Evolutionary conservation across 2,113 vertebrate species (phyloP).

Genomic region (Phocoena sinus): DNA sequence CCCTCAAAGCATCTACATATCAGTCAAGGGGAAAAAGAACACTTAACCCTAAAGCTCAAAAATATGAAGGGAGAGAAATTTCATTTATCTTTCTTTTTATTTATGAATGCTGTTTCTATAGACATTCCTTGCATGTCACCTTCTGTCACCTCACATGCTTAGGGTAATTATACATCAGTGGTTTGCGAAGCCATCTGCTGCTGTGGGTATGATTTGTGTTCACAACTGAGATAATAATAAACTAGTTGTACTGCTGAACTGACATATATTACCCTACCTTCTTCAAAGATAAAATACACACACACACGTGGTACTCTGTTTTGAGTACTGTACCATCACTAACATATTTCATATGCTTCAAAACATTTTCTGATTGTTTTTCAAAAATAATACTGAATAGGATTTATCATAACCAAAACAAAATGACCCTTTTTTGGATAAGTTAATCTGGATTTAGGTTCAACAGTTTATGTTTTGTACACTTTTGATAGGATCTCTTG

Average conservation of each 20-base stretch:
- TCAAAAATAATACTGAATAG: conserved; percentile 51
- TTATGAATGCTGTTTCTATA: neutral
- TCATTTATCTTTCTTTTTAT: neutral
- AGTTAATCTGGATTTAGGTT: conserved; percentile 49
- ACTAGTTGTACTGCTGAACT: conserved; percentile 64
- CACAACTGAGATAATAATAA: neutral
- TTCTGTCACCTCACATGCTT: neutral
- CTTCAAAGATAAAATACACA: conserved; percentile 58
- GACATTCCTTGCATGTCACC: neutral
- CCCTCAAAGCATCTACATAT: neutral
- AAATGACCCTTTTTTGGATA: conserved; percentile 60
- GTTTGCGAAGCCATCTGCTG: neutral
- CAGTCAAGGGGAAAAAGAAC: neutral
- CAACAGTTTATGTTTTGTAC: conserved; percentile 59
- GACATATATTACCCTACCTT: conserved; percentile 38
- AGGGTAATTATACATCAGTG: neutral
- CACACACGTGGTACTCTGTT: neutral
- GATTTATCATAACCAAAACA: conserved; percentile 63
- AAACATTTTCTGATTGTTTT: conserved; percentile 64
- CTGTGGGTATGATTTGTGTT: neutral
- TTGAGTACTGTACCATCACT: conserved; percentile 69
- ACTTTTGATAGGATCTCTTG: conserved; percentile 28
- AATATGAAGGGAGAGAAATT: neutral
- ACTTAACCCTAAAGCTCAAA: neutral
- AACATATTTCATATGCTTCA: conserved; percentile 70